Conservation (phyloP, 2,797 vertebrate genomes). For the Pyrocephalus nanus region DNA sequence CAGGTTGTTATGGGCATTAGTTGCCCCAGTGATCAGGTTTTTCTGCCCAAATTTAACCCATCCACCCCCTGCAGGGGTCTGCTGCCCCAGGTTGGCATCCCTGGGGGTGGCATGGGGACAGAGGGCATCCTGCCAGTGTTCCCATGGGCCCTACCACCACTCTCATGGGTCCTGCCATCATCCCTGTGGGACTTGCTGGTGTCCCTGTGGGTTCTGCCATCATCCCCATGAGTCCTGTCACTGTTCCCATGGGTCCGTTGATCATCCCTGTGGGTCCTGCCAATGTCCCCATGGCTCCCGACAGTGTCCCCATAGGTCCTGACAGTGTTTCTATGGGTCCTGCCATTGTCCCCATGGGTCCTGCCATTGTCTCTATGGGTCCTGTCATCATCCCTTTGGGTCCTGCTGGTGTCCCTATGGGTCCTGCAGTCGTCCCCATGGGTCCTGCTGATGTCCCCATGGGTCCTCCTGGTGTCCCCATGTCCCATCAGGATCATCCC, state of each 20-base stretch:
- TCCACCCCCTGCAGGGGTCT: not conserved
- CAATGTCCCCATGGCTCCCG: not conserved
- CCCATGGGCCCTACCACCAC: not conserved
- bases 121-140: not conserved
- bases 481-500: not conserved
- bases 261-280: not conserved
- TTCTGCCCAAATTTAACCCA: not conserved
- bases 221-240: not conserved
- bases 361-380: rapidly evolving
- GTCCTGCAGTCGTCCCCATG: rapidly evolving
- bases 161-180: not conserved
- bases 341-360: not conserved
- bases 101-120: not conserved
- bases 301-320: not conserved
- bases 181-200: not conserved
- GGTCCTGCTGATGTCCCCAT: not conserved
- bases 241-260: rapidly evolving
- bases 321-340: not conserved
- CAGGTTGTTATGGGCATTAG: not conserved
- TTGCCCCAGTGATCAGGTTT: not conserved
- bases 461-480: rapidly evolving
- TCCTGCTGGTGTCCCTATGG: rapidly evolving
- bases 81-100: not conserved
- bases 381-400: rapidly evolving
- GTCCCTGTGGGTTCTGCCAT: rapidly evolving